Evolutionary conservation across 2,888 invertebrate species (phyloP), one percentile per base, ranked within the genome.

Genomic region (Catonia carolina): DNA sequence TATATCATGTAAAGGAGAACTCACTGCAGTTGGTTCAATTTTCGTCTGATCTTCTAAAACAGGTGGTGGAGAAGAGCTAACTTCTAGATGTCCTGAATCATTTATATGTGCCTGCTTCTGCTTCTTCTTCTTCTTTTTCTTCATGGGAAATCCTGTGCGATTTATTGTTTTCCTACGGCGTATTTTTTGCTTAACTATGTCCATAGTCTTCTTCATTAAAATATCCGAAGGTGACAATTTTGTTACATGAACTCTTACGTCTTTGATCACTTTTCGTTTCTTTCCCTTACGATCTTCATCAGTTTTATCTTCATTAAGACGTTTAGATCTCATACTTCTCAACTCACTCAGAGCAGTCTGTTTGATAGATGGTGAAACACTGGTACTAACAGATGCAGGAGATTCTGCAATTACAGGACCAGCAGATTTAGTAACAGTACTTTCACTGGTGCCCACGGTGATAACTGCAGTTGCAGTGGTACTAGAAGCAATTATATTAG

Each of bases 71-170:
- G 51, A 53, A 35, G 51, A 31, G 2, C 18, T 22, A 6, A 6
- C 20, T 36, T 20, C 36, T 35, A 36, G 15, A 20, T n/a, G 10
- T 14, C 20, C 14, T 14, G 27, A 15, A 56, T 36, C 17, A 53
- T 27, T 45, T 47, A 56, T 47, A 12, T 45, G 27, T n/a, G n/a
- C n/a, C n/a, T n/a, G n/a, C n/a, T n/a, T n/a, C 10, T 22, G 27
- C 33, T 83, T 86, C 69, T 88, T 86, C 69, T 89, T 91, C 73
- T 89, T 91, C 69, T 82, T 85, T 67, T 88, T 88, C 14, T 87
- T 75, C 18, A 83, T 87, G 0, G 93, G 93, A 70, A 93, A 93
- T 2, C 93, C 93, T 15, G 91, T 92, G 65, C 89, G 78, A 69
- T 92, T 92, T 39, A 88, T 85, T 17, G 87, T 83, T 70, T 90